A percentile compares a stretch with the other conserved stretches of the same genome.
Evolutionary conservation across 2,888 invertebrate species (phyloP).

Genomic region (Mayetiola destructor): DNA sequence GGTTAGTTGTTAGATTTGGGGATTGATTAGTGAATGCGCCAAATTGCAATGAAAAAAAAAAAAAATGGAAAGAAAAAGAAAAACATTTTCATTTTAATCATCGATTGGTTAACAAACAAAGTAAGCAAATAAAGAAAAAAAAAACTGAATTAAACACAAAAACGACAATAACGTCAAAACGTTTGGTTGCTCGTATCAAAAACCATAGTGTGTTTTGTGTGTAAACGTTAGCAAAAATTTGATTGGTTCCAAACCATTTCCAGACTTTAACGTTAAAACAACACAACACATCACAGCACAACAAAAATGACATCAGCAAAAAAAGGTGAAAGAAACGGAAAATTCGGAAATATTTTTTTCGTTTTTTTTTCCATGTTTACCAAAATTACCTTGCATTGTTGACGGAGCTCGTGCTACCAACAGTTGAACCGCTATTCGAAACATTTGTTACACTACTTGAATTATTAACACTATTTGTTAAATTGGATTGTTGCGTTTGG

Average conservation of each 20-base stretch:
- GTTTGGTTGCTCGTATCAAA: not conserved
- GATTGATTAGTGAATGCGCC: conserved; percentile 3
- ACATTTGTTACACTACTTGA: conserved; percentile 19
- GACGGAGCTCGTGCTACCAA: conserved; percentile 28
- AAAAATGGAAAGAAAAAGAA: not conserved
- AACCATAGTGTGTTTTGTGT: not conserved
- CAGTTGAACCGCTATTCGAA: conserved; percentile 29
- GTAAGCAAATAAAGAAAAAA: conserved; percentile 9
- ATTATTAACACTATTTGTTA: conserved; percentile 15
- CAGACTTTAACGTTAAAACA: not conserved
- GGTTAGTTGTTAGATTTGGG: conserved; percentile 4
- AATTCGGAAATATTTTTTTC: too few species aligned
- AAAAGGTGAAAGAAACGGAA: not conserved
- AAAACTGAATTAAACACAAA: not conserved
- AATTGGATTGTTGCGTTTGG: conserved; percentile 27
- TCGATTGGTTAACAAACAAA: not conserved
- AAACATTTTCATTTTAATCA: too few species aligned
- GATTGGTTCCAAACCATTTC: not conserved
- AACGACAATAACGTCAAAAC: not conserved
- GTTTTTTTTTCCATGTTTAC: too few species aligned
- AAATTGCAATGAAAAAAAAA: conserved; percentile 10
- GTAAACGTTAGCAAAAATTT: not conserved
- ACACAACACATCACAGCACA: not conserved
- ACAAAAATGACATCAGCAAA: not conserved
- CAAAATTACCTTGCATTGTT: conserved; percentile 33